Conservation (phyloP, 2,797 vertebrate species). For the Acanthis flammea region DNA sequence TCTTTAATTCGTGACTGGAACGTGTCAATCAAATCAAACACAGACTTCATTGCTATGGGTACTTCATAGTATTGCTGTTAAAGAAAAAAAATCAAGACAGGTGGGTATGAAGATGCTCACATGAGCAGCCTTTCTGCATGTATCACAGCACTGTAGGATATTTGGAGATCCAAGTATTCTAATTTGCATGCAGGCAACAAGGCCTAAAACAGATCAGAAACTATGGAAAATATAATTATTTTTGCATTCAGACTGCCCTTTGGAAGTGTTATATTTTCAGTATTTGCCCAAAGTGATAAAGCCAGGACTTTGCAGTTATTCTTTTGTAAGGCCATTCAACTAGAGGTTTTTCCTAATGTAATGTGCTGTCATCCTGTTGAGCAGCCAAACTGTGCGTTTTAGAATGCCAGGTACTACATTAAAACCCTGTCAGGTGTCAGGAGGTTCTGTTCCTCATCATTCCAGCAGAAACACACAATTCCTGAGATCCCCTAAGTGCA, state of each 20-base stretch:
- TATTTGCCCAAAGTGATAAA: background rate
- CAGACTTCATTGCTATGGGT: slow-evolving; percentile 95
- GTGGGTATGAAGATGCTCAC: background rate
- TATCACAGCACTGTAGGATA: background rate
- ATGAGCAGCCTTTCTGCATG: background rate
- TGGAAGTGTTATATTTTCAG: background rate
- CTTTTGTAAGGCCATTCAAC: background rate
- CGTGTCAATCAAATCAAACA: slow-evolving; percentile 93
- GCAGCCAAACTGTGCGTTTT: background rate
- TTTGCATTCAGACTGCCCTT: background rate
- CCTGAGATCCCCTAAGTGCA: background rate
- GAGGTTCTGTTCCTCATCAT: background rate
- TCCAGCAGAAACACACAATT: background rate
- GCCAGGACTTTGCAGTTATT: background rate
- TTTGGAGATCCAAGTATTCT: background rate
- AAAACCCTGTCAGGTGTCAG: background rate
- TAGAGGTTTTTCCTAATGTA: background rate
- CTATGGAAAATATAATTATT: background rate
- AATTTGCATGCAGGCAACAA: background rate
- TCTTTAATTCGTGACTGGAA: slow-evolving; percentile 95
- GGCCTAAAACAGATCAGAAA: background rate
- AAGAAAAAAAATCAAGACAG: background rate
- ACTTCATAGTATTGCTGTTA: slow-evolving; percentile 95
- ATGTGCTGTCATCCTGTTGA: background rate
- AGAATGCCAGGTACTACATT: background rate